These are phyloP conservation scores for Torymus aiolomorphi DNA, from an alignment of 2,888 invertebrate genomes.

Conservation along the genomic window DNA sequence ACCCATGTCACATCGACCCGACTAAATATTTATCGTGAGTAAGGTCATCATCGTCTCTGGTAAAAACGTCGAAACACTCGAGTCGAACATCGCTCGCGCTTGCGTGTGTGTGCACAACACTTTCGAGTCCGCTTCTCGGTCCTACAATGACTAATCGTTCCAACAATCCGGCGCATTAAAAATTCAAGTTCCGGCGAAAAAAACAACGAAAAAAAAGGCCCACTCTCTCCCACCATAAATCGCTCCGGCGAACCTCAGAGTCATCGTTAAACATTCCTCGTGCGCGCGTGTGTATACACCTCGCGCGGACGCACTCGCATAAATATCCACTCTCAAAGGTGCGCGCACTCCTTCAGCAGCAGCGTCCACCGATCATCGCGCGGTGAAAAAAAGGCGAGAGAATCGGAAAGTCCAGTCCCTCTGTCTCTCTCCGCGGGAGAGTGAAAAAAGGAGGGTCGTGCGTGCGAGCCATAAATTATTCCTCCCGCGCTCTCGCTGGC, in stretches of 20 bases:
- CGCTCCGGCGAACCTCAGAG: not conserved
- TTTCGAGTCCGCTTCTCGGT: not conserved
- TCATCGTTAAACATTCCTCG: conserved; percentile 10
- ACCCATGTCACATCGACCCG: not conserved
- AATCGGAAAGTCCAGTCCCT: not conserved
- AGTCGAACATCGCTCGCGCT: too few species aligned
- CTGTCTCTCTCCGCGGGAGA: not conserved
- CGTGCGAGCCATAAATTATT: conserved; percentile 29
- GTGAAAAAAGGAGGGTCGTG: not conserved
- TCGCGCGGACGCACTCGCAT: not conserved
- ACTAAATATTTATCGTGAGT: not conserved
- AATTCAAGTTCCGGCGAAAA: not conserved
- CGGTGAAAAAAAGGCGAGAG: not conserved
- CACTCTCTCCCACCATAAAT: not conserved
- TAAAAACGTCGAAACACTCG: not conserved
- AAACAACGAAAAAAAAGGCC: not conserved
- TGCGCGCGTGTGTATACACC: not conserved
- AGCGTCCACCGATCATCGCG: not conserved
- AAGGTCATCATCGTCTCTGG: not conserved
- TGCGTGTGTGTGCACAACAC: not conserved
- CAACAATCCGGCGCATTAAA: not conserved
- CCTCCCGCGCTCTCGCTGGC: not conserved
- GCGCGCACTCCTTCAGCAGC: not conserved
- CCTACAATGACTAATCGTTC: conserved; percentile 52
- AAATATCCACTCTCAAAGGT: conserved; percentile 12